A percentile compares a stretch with the other conserved stretches of the same genome.
phyloP scores from a whole-genome alignment of 2,888 invertebrate species.

The Cataglyphis livida region DNA sequence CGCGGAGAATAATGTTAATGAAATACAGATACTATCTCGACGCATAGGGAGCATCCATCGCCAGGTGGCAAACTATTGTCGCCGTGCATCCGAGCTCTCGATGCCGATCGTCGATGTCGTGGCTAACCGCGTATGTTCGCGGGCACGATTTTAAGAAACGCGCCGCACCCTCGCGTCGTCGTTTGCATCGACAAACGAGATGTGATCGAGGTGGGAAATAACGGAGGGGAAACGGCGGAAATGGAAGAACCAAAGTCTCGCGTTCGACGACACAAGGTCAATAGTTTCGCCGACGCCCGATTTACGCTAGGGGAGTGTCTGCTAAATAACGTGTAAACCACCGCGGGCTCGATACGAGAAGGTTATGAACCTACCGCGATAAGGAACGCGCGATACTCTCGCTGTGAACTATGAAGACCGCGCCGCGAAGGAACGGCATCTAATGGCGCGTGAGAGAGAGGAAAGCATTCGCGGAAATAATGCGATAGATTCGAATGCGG shows the following conservation, averaged over 20 bases:
- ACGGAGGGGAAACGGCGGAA: constrained; percentile 40
- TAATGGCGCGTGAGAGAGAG: constrained; percentile 68
- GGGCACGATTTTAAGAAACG: constrained; percentile 44
- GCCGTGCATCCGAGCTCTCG: constrained; percentile 1
- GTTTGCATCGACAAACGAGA: background rate
- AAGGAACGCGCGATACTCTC: constrained; percentile 65
- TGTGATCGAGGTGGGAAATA: constrained; percentile 34
- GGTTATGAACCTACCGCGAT: constrained; percentile 75
- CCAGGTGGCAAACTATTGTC: constrained; percentile 77
- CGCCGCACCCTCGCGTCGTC: background rate
- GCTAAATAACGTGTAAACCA: constrained; percentile 81
- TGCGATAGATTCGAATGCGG: constrained; percentile 1
- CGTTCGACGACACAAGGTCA: constrained; percentile 54
- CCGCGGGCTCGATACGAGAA: constrained; percentile 72
- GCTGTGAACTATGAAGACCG: constrained; percentile 66
- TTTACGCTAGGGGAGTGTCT: constrained; percentile 55
- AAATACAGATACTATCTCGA: constrained; percentile 85
- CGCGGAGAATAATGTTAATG: constrained; percentile 85
- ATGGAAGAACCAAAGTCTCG: constrained; percentile 41
- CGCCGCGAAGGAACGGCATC: constrained; percentile 58
- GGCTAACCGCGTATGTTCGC: constrained; percentile 8
- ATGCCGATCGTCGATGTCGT: background rate
- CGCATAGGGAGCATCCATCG: constrained; percentile 75
- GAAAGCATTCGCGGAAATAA: constrained; percentile 33
- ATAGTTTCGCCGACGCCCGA: constrained; percentile 61